A percentile compares a stretch with the other conserved stretches of the same genome.
phyloP scores from a whole-genome alignment of 2,797 vertebrate genomes.

The Amphiprion clarkii region DNA sequence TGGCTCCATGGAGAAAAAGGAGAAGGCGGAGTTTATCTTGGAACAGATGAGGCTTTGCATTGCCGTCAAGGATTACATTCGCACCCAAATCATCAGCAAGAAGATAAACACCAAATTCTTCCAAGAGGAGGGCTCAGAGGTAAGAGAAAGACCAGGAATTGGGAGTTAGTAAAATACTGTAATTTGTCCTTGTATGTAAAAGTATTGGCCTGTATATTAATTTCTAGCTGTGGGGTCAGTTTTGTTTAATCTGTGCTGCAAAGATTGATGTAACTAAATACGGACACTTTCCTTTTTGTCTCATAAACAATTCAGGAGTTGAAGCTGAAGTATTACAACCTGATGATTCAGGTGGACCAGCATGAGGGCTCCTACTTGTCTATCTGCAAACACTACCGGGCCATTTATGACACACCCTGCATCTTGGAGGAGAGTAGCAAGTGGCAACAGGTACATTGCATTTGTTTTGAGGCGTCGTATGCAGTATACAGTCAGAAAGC shows the following conservation, averaged over 20 bases:
- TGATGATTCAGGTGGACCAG: conserved; percentile 99
- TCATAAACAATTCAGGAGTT: conserved; percentile 84
- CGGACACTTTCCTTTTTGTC: conserved; percentile 5
- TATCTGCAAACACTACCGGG: conserved; percentile 98
- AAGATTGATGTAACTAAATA: neutral
- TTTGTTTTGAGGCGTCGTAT: neutral
- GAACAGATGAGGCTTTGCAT: conserved; percentile 99
- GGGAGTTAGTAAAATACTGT: neutral
- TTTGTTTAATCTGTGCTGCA: conserved; percentile 2
- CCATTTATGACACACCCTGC: conserved; percentile 98
- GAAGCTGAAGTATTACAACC: conserved; percentile 98
- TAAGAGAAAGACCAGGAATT: conserved; percentile 64
- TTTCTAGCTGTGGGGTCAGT: neutral
- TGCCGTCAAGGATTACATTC: conserved; percentile 98
- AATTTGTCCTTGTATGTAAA: neutral
- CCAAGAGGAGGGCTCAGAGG: conserved; percentile 95
- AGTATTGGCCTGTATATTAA: neutral
- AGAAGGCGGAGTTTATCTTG: conserved; percentile 97
- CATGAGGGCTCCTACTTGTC: conserved; percentile 98
- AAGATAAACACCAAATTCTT: conserved; percentile 99
- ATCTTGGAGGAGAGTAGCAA: conserved; percentile 96
- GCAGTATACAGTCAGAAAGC: neutral
- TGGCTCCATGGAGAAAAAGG: conserved; percentile 99
- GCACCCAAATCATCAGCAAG: conserved; percentile 99
- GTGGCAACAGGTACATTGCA: conserved; percentile 94